These are phyloP conservation scores for Cyclophora punctaria DNA, from an alignment of 2,888 invertebrate species.

Conservation along the genomic window DNA sequence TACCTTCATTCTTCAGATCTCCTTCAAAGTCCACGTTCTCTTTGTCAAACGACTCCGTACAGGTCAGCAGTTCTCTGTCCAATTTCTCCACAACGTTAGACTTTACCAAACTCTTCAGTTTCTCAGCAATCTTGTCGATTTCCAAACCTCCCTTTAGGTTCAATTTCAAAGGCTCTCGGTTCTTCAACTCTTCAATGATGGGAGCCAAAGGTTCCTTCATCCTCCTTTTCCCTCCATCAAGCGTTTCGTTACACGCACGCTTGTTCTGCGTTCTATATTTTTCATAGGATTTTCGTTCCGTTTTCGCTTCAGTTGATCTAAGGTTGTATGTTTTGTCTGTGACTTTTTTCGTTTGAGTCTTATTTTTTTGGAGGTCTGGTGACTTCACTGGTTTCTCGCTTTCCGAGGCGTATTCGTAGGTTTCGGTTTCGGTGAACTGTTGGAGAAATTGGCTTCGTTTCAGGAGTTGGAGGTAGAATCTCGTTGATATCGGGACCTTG, in stretches of 20 bases:
- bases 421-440: slow-evolving; percentile 46
- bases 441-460: slow-evolving; percentile 58
- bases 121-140: slow-evolving; percentile 66
- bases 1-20: slow-evolving; percentile 19
- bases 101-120: slow-evolving; percentile 52
- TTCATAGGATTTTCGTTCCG: slow-evolving; percentile 47
- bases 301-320: slow-evolving; percentile 50
- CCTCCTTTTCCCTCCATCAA: slow-evolving; percentile 14
- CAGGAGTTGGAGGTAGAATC: slow-evolving; percentile 59
- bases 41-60: slow-evolving; percentile 52
- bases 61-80: slow-evolving; percentile 47
- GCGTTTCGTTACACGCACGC: slow-evolving; percentile 15
- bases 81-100: slow-evolving; percentile 39
- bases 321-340: slow-evolving; percentile 52
- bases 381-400: slow-evolving; percentile 42
- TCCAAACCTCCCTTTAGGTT: slow-evolving; percentile 43
- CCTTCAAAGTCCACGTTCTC: slow-evolving; percentile 21
- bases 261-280: slow-evolving; percentile 34
- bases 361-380: slow-evolving; percentile 31
- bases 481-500: slow-evolving; percentile 61
- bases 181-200: slow-evolving; percentile 59
- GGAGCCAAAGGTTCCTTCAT: slow-evolving; percentile 51
- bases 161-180: slow-evolving; percentile 42
- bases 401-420: slow-evolving; percentile 61
- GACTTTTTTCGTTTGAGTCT: slow-evolving; percentile 29